Conservation (phyloP, 1,140 invertebrate genomes). For the Drosophila fuyamai region DNA sequence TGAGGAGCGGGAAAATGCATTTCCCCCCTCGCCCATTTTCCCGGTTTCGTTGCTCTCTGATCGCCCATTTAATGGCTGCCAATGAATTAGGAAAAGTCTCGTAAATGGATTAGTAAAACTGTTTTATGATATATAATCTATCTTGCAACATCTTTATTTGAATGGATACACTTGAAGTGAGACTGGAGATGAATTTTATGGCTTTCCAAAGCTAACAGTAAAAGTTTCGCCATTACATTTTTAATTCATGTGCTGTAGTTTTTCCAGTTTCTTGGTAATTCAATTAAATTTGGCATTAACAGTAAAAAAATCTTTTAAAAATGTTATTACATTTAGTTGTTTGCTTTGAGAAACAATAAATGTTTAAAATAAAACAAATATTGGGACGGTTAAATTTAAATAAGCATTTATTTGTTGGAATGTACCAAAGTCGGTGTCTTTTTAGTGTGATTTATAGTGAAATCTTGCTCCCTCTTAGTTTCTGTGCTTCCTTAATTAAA, state of each 20-base stretch:
- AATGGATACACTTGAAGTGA: slow-evolving; percentile 18
- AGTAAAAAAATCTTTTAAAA: no score
- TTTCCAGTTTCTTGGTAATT: background rate
- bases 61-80: slow-evolving; percentile 31
- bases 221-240: background rate
- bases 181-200: slow-evolving; percentile 14
- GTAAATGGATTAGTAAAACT: slow-evolving; percentile 63
- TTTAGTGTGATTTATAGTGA: slow-evolving; percentile 21
- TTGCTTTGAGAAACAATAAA: no score
- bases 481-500: slow-evolving; percentile 18
- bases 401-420: no score
- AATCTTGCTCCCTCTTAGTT: background rate
- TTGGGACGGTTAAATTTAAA: no score
- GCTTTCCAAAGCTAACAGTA: slow-evolving; percentile 1
- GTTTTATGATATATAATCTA: slow-evolving; percentile 25
- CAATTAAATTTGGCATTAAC: background rate
- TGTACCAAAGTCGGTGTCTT: background rate
- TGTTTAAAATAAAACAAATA: no score
- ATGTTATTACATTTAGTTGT: no score
- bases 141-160: slow-evolving; percentile 29
- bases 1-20: slow-evolving; percentile 8
- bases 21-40: slow-evolving; percentile 27
- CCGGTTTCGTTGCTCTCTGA: slow-evolving; percentile 30
- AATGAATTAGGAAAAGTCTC: slow-evolving; percentile 62
- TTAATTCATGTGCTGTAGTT: background rate